Conservation (phyloP, 2,797 vertebrate species). For the Danionella dracula region DNA sequence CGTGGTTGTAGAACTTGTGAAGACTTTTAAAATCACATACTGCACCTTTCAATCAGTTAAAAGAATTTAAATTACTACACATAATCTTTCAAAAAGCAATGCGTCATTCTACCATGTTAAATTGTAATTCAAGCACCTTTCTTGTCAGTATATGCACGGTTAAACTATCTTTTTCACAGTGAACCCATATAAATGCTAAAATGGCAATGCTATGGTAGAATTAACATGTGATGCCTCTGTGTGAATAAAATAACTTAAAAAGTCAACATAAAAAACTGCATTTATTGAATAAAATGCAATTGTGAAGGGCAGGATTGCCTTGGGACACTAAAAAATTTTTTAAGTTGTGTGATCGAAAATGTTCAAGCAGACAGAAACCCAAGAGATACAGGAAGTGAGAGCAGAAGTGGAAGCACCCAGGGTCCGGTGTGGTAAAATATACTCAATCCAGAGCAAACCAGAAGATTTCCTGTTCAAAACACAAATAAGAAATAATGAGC, state of each 20-base stretch:
- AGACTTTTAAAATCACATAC: too few species aligned
- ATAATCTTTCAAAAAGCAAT: too few species aligned
- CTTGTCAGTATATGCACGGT: too few species aligned
- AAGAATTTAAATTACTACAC: too few species aligned
- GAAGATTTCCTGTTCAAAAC: conserved; percentile 62
- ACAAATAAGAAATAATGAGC: not conserved
- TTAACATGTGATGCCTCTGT: not conserved
- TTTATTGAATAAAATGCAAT: not conserved
- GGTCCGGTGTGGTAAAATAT: conserved; percentile 57
- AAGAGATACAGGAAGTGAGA: conserved; percentile 64
- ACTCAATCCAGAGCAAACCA: conserved; percentile 68
- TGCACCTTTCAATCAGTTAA: too few species aligned
- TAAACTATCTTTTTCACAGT: not conserved
- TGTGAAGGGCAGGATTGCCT: not conserved
- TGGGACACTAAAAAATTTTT: too few species aligned
- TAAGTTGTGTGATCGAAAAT: too few species aligned
- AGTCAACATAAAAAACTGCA: not conserved
- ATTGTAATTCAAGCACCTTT: too few species aligned
- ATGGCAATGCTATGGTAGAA: not conserved
- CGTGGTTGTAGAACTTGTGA: too few species aligned
- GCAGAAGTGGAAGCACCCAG: conserved; percentile 58
- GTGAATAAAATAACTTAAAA: not conserved
- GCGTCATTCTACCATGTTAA: too few species aligned
- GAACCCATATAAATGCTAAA: not conserved
- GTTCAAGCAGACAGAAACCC: conserved; percentile 64